Percentiles rank a stretch among this genome's conserved stretches.
Conservation (phyloP, 2,797 vertebrate species). For the Anguilla pacifica region DNA sequence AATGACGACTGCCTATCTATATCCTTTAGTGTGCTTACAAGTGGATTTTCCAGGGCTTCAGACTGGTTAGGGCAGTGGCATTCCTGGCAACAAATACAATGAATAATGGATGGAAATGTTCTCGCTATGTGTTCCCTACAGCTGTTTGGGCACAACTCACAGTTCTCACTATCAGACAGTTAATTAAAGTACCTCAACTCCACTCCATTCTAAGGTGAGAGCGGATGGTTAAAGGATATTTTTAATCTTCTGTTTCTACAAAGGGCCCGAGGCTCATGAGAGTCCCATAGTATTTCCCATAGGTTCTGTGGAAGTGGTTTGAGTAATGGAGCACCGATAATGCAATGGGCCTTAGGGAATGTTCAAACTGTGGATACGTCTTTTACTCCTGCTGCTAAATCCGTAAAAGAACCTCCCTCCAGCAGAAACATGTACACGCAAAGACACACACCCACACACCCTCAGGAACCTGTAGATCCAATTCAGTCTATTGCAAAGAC, state of each 20-base stretch:
- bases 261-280: neutral
- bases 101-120: neutral
- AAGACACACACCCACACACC: neutral
- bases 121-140: neutral
- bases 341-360: neutral
- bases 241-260: neutral
- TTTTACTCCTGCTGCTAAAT: neutral
- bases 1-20: neutral
- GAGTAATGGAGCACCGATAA: neutral
- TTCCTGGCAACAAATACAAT: neutral
- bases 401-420: neutral
- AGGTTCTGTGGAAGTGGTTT: neutral
- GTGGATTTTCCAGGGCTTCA: neutral
- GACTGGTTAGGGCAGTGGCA: neutral
- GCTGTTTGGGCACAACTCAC: neutral
- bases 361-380: neutral
- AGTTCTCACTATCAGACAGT: neutral
- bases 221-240: neutral
- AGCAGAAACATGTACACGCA: neutral
- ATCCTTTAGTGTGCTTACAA: too few relatives aligned
- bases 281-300: neutral
- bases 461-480: neutral
- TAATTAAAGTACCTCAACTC: too few relatives aligned
- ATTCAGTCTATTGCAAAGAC: neutral
- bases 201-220: neutral